Percentiles rank a stretch among this genome's conserved stretches.
These are phyloP conservation scores for Calidris pugnax DNA, from an alignment of 2,113 vertebrate genomes.

Conservation along the genomic window DNA sequence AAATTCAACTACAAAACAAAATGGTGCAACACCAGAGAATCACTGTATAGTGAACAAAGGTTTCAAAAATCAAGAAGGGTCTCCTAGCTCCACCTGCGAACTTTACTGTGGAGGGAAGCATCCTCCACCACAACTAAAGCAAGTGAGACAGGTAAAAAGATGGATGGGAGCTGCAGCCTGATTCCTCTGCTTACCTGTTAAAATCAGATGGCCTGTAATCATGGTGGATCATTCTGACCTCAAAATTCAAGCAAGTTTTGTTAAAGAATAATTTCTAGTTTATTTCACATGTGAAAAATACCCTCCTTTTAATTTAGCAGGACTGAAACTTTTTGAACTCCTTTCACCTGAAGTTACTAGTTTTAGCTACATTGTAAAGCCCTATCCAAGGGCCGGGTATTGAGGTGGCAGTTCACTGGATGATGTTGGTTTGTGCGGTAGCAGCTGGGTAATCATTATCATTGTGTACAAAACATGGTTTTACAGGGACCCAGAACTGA, in stretches of 20 bases:
- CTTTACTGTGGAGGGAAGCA: neutral
- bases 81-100: neutral
- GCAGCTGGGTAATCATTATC: neutral
- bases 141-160: neutral
- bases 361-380: neutral
- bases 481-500: neutral
- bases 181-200: neutral
- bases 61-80: neutral
- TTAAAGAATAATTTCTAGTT: neutral
- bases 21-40: neutral
- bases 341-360: neutral
- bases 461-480: neutral
- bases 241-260: neutral
- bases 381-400: no score
- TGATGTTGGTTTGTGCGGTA: neutral
- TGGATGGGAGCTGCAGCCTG: neutral
- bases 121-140: neutral
- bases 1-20: constrained; percentile 38
- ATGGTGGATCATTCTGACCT: neutral
- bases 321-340: neutral
- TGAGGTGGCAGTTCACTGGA: no score
- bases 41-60: neutral
- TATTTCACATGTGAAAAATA: neutral
- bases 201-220: neutral
- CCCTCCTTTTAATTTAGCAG: neutral